These are phyloP conservation scores for Chroicocephalus ridibundus DNA, from an alignment of 2,113 vertebrate species.

Conservation along the genomic window DNA sequence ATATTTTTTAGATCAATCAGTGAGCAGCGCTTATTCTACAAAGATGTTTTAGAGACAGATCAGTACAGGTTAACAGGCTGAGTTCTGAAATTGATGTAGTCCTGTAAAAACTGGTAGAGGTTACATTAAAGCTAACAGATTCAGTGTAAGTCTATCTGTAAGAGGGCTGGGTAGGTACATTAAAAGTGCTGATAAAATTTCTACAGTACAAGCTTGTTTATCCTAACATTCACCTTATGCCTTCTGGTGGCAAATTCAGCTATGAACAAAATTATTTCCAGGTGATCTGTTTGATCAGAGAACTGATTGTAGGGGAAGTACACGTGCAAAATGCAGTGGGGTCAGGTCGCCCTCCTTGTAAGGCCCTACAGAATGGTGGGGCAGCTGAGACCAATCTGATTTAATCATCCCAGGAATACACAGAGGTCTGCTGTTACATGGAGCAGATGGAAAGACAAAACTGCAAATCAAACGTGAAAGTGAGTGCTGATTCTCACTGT, in stretches of 20 bases:
- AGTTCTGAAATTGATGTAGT: not conserved
- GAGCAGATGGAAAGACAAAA: not conserved
- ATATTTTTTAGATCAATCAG: not conserved
- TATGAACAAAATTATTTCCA: slow-evolving; percentile 18
- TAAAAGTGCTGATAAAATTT: not conserved
- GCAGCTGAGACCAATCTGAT: not conserved
- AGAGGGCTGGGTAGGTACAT: not conserved
- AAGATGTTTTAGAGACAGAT: not conserved
- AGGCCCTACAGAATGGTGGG: not conserved
- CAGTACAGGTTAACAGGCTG: not conserved
- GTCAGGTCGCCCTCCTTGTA: not conserved
- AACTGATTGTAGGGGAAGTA: not conserved
- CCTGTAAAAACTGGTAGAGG: not conserved
- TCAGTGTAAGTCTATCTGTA: not conserved
- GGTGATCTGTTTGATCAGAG: not conserved
- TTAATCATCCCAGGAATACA: not conserved
- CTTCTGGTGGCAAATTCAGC: slow-evolving; percentile 7
- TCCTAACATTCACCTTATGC: not conserved
- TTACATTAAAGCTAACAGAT: not conserved
- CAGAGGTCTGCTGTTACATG: not conserved
- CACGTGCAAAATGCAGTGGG: not conserved
- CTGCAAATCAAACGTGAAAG: slow-evolving; percentile 5
- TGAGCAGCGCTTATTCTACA: not conserved
- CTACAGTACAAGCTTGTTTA: not conserved
- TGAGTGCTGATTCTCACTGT: not conserved